These are phyloP conservation scores for Calidris pygmaea DNA, from an alignment of 2,113 vertebrate genomes.

Conservation along the genomic window DNA sequence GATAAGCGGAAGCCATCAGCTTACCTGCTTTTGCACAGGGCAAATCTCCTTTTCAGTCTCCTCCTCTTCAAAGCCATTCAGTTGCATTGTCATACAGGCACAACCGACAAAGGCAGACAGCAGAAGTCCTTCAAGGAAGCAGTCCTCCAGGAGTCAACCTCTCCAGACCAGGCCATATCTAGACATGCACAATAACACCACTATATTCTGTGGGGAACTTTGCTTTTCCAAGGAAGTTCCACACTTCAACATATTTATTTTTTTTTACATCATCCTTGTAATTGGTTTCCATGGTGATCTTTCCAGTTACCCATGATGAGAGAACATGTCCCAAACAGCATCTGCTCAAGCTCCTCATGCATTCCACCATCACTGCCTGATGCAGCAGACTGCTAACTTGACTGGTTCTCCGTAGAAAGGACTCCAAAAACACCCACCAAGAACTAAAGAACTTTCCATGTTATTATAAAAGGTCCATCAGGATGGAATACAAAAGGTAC, in stretches of 20 bases:
- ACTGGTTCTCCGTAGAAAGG: not conserved
- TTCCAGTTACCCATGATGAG: accelerated
- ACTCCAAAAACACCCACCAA: not conserved
- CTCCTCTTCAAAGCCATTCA: not conserved
- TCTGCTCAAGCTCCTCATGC: not conserved
- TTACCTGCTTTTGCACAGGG: not conserved
- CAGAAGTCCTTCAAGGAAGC: not conserved
- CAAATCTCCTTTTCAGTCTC: not conserved
- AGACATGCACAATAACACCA: accelerated
- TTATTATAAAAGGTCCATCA: not conserved
- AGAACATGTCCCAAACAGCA: accelerated
- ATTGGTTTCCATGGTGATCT: accelerated
- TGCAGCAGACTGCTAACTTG: not conserved
- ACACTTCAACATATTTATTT: not conserved
- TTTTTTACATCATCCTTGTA: not conserved
- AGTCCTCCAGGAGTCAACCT: not conserved
- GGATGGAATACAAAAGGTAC: not conserved
- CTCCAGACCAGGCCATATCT: accelerated
- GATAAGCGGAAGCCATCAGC: not conserved
- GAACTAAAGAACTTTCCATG: not conserved
- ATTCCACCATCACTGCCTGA: not conserved
- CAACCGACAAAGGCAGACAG: not conserved
- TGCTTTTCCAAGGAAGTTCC: not conserved
- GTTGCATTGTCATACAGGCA: not conserved
- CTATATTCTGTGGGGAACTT: accelerated